Base-by-base conservation (phyloP, 2,797 vertebrate species). In the Nothura maculosa region DNA sequence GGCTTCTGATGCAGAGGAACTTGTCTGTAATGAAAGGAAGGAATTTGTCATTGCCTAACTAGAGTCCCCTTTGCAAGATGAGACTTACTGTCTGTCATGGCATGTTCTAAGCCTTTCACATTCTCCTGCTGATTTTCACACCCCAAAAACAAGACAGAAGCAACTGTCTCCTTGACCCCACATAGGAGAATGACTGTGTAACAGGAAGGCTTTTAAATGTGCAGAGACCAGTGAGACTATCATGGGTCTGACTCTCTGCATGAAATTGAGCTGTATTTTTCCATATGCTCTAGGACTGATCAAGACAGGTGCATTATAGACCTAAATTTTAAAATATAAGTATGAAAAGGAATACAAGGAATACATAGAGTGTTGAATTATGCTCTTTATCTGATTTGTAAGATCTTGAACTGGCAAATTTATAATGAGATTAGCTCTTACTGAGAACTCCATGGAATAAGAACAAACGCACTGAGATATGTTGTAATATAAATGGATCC, bases 41-140 rank as follows among this genome's bases (percentile, higher is more conserved):
- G 89, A 93, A 96, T 96, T 85, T 92, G 78, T 96, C 75, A 34
- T 93, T 96, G 82, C 85, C 38, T 92, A 94, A 96, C 75, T 75
- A 78, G 72, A 72, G 42, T 77, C 45, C 63, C 42, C 75, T 91
- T 69, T 91, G 81, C 89, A 96, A 96, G 94, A 16, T 90, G 87
- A 87, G 60, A 79, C 80, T 64, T 72, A 91, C 0, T 66, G 77
- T 74, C 48, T 72, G 55, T 45, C 24, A 61, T 84, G 63, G 74
- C 18, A 64, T 61, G 74, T 61, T 85, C 86, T 87, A 66, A 78
- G 73, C 2, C 80, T 84, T 89, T 84, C 69, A 81, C 73, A 77
- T 74, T 89, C 61, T 50, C 30, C 21, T 81, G 32, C 54, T 64
- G 57, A 74, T 92, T 95, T 89, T 96, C 61, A 74, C 87, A 80